These are phyloP conservation scores for Oceanites oceanicus DNA, from an alignment of 2,113 vertebrate genomes.

Conservation along the genomic window DNA sequence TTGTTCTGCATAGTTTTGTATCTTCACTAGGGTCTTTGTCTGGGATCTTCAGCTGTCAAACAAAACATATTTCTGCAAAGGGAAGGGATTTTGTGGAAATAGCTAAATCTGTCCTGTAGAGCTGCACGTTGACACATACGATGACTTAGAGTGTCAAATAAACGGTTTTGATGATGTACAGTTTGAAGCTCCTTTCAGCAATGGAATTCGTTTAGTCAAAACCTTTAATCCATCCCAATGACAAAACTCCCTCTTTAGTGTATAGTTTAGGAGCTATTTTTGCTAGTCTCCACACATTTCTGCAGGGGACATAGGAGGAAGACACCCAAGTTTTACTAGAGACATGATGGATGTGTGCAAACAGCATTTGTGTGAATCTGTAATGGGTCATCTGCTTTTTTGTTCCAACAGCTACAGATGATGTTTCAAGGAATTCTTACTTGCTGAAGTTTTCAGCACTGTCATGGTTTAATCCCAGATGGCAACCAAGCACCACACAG, in stretches of 20 bases:
- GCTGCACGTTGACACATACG: not conserved
- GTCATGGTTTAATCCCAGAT: no score
- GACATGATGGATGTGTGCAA: not conserved
- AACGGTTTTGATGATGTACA: slow-evolving; percentile 20
- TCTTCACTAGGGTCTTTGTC: not conserved
- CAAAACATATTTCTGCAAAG: slow-evolving; percentile 21
- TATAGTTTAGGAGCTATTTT: slow-evolving; percentile 24
- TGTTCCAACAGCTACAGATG: not conserved
- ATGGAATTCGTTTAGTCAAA: slow-evolving; percentile 55
- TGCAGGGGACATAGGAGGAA: not conserved
- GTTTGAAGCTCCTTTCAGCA: slow-evolving; percentile 21
- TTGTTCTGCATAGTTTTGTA: not conserved
- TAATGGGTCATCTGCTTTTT: not conserved
- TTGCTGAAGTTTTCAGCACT: not conserved
- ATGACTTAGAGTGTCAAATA: slow-evolving; percentile 40
- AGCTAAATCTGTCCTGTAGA: slow-evolving; percentile 18
- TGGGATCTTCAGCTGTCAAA: slow-evolving; percentile 7
- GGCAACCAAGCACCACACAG: no score
- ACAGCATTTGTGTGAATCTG: not conserved
- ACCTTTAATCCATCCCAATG: slow-evolving; percentile 29
- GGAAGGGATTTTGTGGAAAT: slow-evolving; percentile 2
- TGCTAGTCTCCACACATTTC: not conserved
- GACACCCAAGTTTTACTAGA: not conserved
- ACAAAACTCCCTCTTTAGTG: slow-evolving; percentile 29
- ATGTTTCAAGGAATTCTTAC: not conserved